phyloP scores from a whole-genome alignment of 2,113 vertebrate species.

The Halichoerus grypus region DNA sequence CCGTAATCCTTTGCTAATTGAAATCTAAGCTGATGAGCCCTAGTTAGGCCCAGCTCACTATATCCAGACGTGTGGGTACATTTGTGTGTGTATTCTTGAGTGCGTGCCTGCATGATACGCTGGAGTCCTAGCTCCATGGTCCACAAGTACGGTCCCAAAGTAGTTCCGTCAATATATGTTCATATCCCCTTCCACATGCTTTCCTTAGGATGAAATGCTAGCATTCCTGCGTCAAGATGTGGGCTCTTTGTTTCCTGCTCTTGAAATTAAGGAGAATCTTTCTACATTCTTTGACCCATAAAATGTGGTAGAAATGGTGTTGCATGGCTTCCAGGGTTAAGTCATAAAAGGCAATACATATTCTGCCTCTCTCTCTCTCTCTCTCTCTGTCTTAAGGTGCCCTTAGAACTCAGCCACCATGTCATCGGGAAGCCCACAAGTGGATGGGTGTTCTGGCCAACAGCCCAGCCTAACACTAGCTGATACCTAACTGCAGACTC shows the following conservation, averaged over 20 bases:
- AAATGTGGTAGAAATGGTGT: not conserved
- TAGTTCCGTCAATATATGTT: not conserved
- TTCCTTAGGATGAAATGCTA: not conserved
- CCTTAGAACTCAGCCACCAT: not conserved
- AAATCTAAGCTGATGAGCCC: constrained; percentile 34
- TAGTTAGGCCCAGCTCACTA: not conserved
- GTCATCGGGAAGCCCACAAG: not conserved
- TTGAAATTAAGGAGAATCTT: not conserved
- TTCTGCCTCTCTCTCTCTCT: not conserved
- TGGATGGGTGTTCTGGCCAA: not conserved
- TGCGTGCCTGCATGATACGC: not conserved
- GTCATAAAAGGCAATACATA: not conserved
- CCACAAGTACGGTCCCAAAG: not conserved
- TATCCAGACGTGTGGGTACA: not conserved
- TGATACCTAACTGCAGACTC: not conserved
- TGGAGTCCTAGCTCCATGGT: not conserved
- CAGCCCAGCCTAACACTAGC: not conserved
- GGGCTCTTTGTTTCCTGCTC: not conserved
- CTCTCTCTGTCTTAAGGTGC: not conserved
- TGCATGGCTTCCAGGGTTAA: not conserved
- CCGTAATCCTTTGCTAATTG: constrained; percentile 15
- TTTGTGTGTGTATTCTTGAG: not conserved
- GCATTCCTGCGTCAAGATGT: not conserved
- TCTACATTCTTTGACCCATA: not conserved
- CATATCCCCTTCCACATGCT: not conserved